Evolutionary conservation across 2,113 vertebrate genomes (phyloP).

Genomic region (Neodontobutis hainanensis): DNA sequence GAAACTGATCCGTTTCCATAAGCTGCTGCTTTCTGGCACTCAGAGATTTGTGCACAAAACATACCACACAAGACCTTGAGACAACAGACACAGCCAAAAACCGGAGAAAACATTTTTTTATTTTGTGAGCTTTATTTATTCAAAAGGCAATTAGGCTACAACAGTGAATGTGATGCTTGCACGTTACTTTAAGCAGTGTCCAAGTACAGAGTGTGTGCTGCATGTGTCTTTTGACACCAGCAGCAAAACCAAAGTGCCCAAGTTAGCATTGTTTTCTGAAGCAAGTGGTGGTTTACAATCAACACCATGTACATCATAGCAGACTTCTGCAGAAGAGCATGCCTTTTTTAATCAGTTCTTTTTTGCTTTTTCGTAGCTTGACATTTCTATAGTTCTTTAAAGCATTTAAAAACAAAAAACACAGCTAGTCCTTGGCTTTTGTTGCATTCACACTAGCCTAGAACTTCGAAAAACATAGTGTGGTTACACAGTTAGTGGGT

Average conservation of each 20-base stretch:
- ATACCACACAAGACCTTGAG: neutral
- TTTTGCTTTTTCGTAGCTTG: constrained; percentile 42
- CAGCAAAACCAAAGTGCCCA: constrained; percentile 38
- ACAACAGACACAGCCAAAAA: neutral
- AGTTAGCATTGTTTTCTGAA: constrained; percentile 44
- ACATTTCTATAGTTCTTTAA: constrained; percentile 30
- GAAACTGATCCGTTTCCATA: constrained; percentile 23
- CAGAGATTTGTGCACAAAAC: neutral
- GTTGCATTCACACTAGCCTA: constrained; percentile 61
- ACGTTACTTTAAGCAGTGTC: constrained; percentile 58
- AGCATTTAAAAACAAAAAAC: constrained; percentile 31
- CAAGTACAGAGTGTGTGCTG: constrained; percentile 54
- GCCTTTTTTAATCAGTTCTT: constrained; percentile 59
- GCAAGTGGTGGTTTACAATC: constrained; percentile 66
- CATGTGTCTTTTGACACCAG: constrained; percentile 37
- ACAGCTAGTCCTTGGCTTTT: constrained; percentile 41
- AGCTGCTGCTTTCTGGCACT: neutral
- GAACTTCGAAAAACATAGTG: constrained; percentile 27
- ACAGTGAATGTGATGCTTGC: constrained; percentile 72
- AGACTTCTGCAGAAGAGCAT: constrained; percentile 65
- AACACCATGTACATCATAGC: constrained; percentile 64
- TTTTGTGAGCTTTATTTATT: constrained; percentile 67
- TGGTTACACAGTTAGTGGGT: constrained; percentile 21
- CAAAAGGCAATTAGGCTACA: constrained; percentile 71
- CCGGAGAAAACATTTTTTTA: neutral